Conservation (phyloP, 2,113 vertebrate genomes). For the Corythornis vintsioides region DNA sequence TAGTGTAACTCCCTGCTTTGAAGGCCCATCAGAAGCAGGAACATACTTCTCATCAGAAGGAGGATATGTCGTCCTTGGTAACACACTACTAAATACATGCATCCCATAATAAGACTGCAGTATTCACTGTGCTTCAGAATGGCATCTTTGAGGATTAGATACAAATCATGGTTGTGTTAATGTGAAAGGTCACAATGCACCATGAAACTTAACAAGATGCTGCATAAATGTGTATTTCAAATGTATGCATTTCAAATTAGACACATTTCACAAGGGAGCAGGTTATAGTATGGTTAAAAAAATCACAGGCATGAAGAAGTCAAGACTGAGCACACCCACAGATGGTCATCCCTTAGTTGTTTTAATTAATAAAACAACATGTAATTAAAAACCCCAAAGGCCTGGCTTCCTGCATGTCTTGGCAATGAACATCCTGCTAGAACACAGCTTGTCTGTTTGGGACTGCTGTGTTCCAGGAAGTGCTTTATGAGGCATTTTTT, state of each 20-base stretch:
- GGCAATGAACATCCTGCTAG: neutral
- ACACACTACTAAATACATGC: conserved; percentile 15
- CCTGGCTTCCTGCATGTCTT: neutral
- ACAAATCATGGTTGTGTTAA: neutral
- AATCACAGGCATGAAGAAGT: neutral
- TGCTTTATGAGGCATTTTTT: neutral
- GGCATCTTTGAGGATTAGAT: neutral
- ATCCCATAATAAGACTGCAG: neutral
- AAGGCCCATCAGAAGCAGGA: conserved; percentile 87
- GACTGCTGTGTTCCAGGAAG: neutral
- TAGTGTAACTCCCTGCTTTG: conserved; percentile 92
- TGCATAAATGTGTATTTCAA: neutral
- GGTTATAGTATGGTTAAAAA: neutral
- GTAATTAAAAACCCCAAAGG: neutral
- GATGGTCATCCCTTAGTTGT: neutral
- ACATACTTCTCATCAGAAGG: conserved; percentile 92
- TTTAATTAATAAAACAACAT: neutral
- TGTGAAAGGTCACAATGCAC: neutral
- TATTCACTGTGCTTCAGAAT: neutral
- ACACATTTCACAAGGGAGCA: neutral
- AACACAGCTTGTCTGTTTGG: neutral
- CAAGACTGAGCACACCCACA: neutral
- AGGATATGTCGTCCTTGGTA: conserved; percentile 92
- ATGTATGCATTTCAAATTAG: neutral
- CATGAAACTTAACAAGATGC: neutral